Evolutionary conservation across 1,140 invertebrate species (phyloP), one percentile per base, ranked within the genome.

Genomic region (Drosophila nebulosa): DNA sequence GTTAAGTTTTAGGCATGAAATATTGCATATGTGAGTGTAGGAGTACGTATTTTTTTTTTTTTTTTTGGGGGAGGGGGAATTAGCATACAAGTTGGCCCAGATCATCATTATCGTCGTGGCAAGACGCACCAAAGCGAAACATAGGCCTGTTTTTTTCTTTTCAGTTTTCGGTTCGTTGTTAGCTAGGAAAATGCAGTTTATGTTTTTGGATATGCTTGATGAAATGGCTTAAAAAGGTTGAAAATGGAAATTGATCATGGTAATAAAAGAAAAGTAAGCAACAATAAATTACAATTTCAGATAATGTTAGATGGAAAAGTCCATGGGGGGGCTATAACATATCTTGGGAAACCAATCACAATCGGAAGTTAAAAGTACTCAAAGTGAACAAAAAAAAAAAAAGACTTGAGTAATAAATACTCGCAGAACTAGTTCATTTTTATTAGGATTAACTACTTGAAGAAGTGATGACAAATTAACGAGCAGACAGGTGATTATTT

Each of bases 41-140:
- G 21, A 22, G 14, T 18, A 7, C 5, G 14, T 18, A 7, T 59
- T 36, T 59, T 59, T 35, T n/a, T n/a, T n/a, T n/a, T n/a, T n/a
- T n/a, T n/a, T n/a, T n/a, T n/a, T n/a, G n/a, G n/a, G n/a, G n/a
- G n/a, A n/a, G n/a, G n/a, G 9, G 57, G 60, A 62, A 63, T 83
- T 83, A 65, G 64, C 78, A 80, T 80, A 64, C 35, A 64, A 46
- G 27, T 56, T 56, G 50, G 52, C 14, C 14, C 32, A 60, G 59
- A 53, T 55, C 55, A 53, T 52, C 22, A 71, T 75, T 14, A 56
- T 59, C 64, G 26, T 83, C 57, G 66, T 57, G 55, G 14, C 46
- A 36, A 26, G 39, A 46, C 16, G 72, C 80, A 85, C 55, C 77
- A 74, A 64, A 80, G 66, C 80, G 81, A 79, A 56, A 67, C 78